Evolutionary conservation across 2,888 invertebrate species (phyloP).

Genomic region (Lapara coniferarum): DNA sequence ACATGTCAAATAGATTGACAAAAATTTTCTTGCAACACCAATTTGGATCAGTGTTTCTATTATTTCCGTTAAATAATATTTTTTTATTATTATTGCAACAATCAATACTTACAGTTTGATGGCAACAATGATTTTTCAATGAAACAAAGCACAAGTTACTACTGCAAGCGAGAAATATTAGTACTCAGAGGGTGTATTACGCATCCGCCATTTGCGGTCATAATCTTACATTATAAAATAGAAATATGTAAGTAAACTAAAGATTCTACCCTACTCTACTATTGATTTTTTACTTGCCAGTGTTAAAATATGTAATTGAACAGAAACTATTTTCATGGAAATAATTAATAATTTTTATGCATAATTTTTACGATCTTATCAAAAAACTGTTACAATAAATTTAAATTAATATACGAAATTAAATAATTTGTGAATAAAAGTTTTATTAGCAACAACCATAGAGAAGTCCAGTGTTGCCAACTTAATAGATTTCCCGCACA

Average conservation of each 20-base stretch:
- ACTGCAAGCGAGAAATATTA: neutral
- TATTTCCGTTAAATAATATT: constrained; percentile 51
- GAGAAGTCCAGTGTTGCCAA: too few relatives aligned
- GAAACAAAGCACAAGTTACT: constrained; percentile 9
- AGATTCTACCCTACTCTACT: neutral
- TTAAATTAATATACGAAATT: too few relatives aligned
- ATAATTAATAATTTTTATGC: too few relatives aligned
- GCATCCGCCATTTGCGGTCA: constrained; percentile 34
- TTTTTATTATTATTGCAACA: constrained; percentile 77
- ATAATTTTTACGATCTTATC: too few relatives aligned
- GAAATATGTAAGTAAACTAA: neutral
- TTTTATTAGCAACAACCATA: too few relatives aligned
- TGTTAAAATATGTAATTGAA: neutral
- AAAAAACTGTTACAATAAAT: too few relatives aligned
- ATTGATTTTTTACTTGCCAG: constrained; percentile 4
- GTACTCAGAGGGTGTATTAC: constrained; percentile 18
- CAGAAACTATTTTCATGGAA: too few relatives aligned
- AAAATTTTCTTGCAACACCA: constrained; percentile 75
- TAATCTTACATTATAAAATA: neutral
- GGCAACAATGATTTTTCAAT: constrained; percentile 66
- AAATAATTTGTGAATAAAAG: too few relatives aligned
- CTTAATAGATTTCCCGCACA: too few relatives aligned
- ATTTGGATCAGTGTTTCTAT: constrained; percentile 71
- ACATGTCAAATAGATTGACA: constrained; percentile 36
- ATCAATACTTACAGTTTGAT: constrained; percentile 68